Evolutionary conservation across 64 coral and sea anemone species (phyloP), one percentile per base, ranked within the genome.

Genomic region (Stichodactyla helianthus): DNA sequence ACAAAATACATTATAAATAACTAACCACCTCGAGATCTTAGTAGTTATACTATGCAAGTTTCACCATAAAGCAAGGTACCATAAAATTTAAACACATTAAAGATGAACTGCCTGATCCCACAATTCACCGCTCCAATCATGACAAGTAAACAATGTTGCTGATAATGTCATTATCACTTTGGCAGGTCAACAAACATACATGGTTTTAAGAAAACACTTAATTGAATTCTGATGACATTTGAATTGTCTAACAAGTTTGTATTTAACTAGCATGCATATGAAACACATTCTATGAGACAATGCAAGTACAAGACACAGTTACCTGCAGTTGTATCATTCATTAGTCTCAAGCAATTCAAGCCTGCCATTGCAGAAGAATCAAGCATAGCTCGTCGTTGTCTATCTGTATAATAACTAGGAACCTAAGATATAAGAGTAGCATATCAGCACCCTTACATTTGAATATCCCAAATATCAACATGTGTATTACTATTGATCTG

Each of bases 241-340:
- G 35, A 44, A 44, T 44, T 44, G 35, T 2, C 35, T 44, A 44
- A 44, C 4, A 44, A 44, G 35, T 44, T 44, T 44, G 1, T 44
- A 44, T 44, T 44, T 44, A 44, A 44, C 35, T 44, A 44, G 35
- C 35, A 44, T 2, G 35, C 35, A 44, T 3, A 44, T 44, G 35
- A 44, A 44, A 44, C 35, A 44, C 35, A 44, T 44, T 44, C 35
- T 44, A 44, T 44, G 2, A 44, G 35, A 58, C 14, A 58, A 58
- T 15, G 14, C 14, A 58, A 58, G 0, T 58, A 58, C 6, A 58
- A 11, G 2, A 13, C 10, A 88, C 7, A 51, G 10, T 26, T 79
- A 99, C 97, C 97, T 99, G 97, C 97, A n/a, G 97, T 99, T 7
- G 97, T 95, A 77, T 99, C 97, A 84, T 99, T 99, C 97, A 99